Base-by-base conservation (phyloP, 2,797 vertebrate genomes). In the Pelobates cultripes region DNA sequence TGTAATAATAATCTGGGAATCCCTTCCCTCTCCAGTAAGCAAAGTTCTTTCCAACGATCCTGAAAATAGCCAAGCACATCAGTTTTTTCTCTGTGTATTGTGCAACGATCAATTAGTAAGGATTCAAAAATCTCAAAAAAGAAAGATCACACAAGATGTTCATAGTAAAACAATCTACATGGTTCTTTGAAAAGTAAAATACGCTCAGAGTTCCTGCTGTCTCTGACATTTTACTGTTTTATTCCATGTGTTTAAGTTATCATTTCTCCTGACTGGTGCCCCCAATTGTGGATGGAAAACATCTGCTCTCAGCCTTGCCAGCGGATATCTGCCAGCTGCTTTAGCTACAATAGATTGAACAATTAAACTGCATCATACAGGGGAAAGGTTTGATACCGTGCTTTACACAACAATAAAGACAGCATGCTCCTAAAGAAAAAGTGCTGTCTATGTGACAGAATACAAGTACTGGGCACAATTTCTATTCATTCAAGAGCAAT, bases 291-390 rank as follows among this genome's bases (percentile, higher is more conserved):
- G 28, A 55, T 76, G 44, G 4, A 42, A 81, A 53, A 53, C 73
- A 77, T 77, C 80, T 77, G 80, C 53, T 77, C 57, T 61, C 44
- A 13, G 15, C 14, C 15, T 44, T 69, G 67, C 53, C 73, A 43
- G 61, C 3, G 43, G 44, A 63, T 28, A 40, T 61, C 43, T 43
- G 70, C 55, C 80, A 81, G 80, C 55, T 81, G 73, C 68, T 61
- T 9, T 55, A 71, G 42, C 40, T 45, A 13, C 73, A 17, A 40
- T 14, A 6, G 14, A 55, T 63, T 13, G 68, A 61, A 70, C 73
- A 81, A 81, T 77, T 63, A 81, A 71, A 77, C 57, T 43, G 40
- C 43, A 77, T 55, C 47, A 81, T 69, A 75, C 72, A 41, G 51
- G 41, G 42, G 69, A 51, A 70, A 42, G 51, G 66, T 70, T 63